phyloP scores from a whole-genome alignment of 2,113 vertebrate species.

The Marcusenius ussheri region DNA sequence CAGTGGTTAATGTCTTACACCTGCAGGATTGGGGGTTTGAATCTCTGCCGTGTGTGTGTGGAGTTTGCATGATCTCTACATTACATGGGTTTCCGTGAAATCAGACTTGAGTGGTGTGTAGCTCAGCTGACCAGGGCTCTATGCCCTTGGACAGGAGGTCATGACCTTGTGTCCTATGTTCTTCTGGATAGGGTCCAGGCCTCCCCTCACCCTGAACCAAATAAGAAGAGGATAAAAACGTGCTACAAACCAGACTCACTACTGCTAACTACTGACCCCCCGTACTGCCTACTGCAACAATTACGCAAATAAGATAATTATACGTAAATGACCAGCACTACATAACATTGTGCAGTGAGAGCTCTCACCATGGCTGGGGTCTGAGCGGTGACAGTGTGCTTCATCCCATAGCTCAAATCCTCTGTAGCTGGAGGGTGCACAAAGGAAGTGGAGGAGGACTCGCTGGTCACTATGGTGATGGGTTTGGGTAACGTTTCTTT shows the following conservation, averaged over 20 bases:
- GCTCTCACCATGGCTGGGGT: slow-evolving; percentile 50
- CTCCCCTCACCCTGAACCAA: background rate
- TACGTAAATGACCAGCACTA: background rate
- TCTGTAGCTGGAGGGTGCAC: slow-evolving; percentile 51
- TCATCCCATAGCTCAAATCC: slow-evolving; percentile 58
- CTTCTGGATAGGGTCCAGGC: background rate
- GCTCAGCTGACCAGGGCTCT: background rate
- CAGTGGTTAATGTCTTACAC: background rate
- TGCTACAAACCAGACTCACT: background rate
- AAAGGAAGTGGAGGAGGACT: slow-evolving; percentile 77
- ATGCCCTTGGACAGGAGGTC: background rate
- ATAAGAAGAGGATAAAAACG: background rate
- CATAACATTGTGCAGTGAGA: background rate
- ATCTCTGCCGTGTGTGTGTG: background rate
- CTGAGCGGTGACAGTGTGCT: slow-evolving; percentile 57
- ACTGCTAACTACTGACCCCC: background rate
- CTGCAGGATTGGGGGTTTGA: background rate
- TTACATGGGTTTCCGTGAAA: background rate
- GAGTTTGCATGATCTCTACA: background rate
- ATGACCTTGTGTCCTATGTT: background rate
- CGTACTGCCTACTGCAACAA: background rate
- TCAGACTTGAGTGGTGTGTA: background rate
- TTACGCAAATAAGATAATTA: background rate
- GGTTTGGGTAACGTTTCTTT: slow-evolving; percentile 78
- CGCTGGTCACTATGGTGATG: slow-evolving; percentile 73